A percentile compares a stretch with the other conserved stretches of the same genome.
These are phyloP conservation scores for Paralvinella palmiformis DNA, from an alignment of 1,140 invertebrate genomes.

Conservation along the genomic window DNA sequence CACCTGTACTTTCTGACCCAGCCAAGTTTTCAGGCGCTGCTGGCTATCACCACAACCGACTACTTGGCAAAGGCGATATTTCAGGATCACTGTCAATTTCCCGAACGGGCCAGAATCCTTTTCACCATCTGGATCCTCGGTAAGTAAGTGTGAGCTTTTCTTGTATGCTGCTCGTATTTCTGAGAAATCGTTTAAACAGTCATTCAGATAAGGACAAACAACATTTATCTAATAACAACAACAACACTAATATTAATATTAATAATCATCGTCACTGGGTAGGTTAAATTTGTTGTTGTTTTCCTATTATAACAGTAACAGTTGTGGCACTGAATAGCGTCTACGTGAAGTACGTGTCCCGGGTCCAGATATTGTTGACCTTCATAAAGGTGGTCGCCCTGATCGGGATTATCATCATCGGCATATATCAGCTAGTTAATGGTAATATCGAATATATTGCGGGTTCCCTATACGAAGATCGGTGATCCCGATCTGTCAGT, in stretches of 20 bases:
- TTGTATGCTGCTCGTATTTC: no score
- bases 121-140: constrained; percentile 1
- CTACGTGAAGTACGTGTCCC: constrained; percentile 3
- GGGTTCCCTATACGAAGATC: no score
- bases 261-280: no score
- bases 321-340: background rate
- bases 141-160: background rate
- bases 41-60: constrained; percentile 6
- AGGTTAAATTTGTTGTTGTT: no score
- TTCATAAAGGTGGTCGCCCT: background rate
- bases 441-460: no score
- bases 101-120: background rate
- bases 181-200: no score
- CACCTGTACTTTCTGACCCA: constrained; percentile 51
- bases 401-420: background rate
- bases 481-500: no score
- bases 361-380: constrained; percentile 1
- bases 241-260: no score
- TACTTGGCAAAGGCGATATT: constrained; percentile 4
- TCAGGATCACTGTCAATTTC: background rate
- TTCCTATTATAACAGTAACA: background rate
- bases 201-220: no score
- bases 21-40: background rate
- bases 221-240: no score
- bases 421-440: background rate